phyloP scores from a whole-genome alignment of 1,140 invertebrate species.

The Proctacanthus coquilletti region DNA sequence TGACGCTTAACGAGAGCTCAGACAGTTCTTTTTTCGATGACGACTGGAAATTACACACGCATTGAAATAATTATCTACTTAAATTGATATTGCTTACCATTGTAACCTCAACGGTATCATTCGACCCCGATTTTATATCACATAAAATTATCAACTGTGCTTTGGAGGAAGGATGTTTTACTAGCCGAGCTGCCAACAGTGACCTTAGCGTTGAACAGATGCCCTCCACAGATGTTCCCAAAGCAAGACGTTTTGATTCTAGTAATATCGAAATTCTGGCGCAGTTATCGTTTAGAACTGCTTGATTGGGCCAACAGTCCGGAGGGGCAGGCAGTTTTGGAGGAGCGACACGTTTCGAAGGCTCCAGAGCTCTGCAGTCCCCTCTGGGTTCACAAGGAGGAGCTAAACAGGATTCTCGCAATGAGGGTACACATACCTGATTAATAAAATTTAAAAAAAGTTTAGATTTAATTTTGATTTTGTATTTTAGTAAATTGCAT shows the following conservation, averaged over 20 bases:
- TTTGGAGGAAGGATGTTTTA: constrained; percentile 18
- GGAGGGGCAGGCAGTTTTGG: constrained; percentile 55
- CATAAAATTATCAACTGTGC: constrained; percentile 58
- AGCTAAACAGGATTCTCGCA: constrained; percentile 58
- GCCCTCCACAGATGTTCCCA: constrained; percentile 55
- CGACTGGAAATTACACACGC: constrained; percentile 29
- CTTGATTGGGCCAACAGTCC: constrained; percentile 65
- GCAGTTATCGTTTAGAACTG: constrained; percentile 49
- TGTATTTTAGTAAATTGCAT: constrained; percentile 3
- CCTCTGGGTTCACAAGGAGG: constrained; percentile 63
- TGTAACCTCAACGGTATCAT: constrained; percentile 76
- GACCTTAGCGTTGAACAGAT: constrained; percentile 51
- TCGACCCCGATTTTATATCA: constrained; percentile 58
- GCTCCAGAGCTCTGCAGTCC: constrained; percentile 61
- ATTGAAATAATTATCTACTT: neutral
- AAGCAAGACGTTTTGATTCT: constrained; percentile 43
- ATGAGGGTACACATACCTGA: constrained; percentile 60
- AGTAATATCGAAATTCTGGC: constrained; percentile 56
- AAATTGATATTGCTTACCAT: constrained; percentile 54
- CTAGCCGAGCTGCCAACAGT: constrained; percentile 43
- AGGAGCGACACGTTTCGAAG: constrained; percentile 54
- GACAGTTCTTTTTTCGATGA: constrained; percentile 31
- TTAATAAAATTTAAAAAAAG: constrained; percentile 3
- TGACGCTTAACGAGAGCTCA: constrained; percentile 44
- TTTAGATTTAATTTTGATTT: no score